A percentile compares a stretch with the other conserved stretches of the same genome.
These are phyloP conservation scores for Drosophila repletoides DNA, from an alignment of 1,140 invertebrate genomes.

Conservation along the genomic window DNA sequence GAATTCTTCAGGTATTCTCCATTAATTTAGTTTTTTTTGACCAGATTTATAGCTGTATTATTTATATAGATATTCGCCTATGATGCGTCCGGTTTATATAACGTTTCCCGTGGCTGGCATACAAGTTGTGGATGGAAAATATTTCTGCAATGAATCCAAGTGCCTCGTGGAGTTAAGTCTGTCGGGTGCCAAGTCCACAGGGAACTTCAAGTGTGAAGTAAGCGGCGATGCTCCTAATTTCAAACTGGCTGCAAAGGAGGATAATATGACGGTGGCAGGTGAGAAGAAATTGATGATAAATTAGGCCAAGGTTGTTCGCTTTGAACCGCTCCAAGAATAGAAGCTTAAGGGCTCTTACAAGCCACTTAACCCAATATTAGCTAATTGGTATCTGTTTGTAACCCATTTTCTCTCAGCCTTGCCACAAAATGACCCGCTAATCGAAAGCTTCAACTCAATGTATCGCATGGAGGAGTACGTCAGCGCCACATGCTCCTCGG, in stretches of 20 bases:
- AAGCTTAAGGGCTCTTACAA: neutral
- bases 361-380: constrained; percentile 25
- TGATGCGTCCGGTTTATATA: constrained; percentile 76
- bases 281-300: too few relatives aligned
- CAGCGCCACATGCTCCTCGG: constrained; percentile 85
- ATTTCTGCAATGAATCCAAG: constrained; percentile 84
- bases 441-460: constrained; percentile 83
- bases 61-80: constrained; percentile 67
- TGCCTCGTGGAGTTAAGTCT: constrained; percentile 84
- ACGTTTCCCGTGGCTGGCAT: constrained; percentile 84
- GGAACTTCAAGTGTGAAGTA: constrained; percentile 86
- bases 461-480: constrained; percentile 85
- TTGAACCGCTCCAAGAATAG: too few relatives aligned
- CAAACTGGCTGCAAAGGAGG: constrained; percentile 84
- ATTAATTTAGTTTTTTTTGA: too few relatives aligned
- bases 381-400: constrained; percentile 26
- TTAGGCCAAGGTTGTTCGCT: too few relatives aligned
- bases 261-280: constrained; percentile 86
- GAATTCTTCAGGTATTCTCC: constrained; percentile 86
- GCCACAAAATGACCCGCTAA: constrained; percentile 84
- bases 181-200: constrained; percentile 83
- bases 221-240: constrained; percentile 87
- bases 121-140: constrained; percentile 89
- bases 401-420: constrained; percentile 80
- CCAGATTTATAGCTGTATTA: neutral